These are phyloP conservation scores for Zosterops lateralis DNA, from an alignment of 2,113 vertebrate genomes.

Conservation along the genomic window DNA sequence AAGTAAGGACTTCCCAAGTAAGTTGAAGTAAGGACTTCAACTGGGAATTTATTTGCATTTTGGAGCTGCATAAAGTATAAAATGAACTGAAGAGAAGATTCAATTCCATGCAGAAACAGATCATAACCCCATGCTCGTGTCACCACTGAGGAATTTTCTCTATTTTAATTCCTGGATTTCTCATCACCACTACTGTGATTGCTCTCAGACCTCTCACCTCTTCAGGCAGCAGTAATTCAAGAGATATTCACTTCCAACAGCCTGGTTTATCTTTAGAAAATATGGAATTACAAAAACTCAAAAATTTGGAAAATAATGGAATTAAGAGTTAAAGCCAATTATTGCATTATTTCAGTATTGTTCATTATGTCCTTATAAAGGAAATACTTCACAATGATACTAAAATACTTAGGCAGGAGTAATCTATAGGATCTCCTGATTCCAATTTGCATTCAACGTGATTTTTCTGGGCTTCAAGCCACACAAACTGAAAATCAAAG, in stretches of 20 bases:
- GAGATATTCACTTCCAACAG: conserved; percentile 55
- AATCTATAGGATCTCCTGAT: background rate
- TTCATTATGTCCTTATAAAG: background rate
- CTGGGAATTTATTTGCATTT: background rate
- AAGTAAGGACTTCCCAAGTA: background rate
- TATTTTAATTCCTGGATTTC: background rate
- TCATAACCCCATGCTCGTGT: background rate
- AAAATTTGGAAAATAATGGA: background rate
- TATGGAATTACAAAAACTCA: background rate
- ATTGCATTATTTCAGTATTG: background rate
- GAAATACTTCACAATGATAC: background rate
- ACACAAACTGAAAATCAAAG: background rate
- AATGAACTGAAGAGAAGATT: background rate
- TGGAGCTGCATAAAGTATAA: background rate
- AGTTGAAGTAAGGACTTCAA: background rate
- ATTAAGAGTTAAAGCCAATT: background rate
- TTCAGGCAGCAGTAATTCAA: background rate
- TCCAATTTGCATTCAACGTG: background rate
- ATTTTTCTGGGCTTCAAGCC: background rate
- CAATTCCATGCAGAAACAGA: background rate
- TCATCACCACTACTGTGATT: background rate
- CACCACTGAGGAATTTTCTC: background rate
- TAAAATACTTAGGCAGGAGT: background rate
- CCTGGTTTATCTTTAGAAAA: background rate
- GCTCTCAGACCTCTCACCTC: background rate